phyloP scores from a whole-genome alignment of 1,140 invertebrate genomes.

The Zaprionus inermis region DNA sequence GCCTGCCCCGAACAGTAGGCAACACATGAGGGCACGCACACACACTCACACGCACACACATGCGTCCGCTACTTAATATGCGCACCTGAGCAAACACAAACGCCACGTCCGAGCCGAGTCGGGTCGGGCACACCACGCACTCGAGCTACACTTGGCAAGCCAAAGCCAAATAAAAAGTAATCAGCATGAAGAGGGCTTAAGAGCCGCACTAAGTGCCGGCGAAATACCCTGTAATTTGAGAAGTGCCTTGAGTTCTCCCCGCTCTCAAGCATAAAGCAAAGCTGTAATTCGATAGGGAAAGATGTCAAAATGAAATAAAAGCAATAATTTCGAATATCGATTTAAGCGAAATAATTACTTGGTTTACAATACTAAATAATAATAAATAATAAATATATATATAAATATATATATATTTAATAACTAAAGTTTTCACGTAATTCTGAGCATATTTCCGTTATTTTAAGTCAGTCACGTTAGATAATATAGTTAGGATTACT shows the following conservation, averaged over 20 bases:
- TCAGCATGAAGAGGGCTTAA: slow-evolving; percentile 2
- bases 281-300: not conserved
- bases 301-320: too few relatives aligned
- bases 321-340: too few relatives aligned
- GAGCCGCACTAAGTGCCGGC: not conserved
- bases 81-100: slow-evolving; percentile 68
- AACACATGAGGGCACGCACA: slow-evolving; percentile 26
- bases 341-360: too few relatives aligned
- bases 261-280: not conserved
- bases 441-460: not conserved
- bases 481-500: not conserved
- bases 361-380: too few relatives aligned
- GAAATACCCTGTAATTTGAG: slow-evolving; percentile 5
- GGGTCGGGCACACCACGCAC: slow-evolving; percentile 43
- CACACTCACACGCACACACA: slow-evolving; percentile 24
- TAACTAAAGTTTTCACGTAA: not conserved
- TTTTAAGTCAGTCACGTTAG: not conserved
- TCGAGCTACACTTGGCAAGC: slow-evolving; percentile 38
- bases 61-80: slow-evolving; percentile 74
- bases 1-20: slow-evolving; percentile 58
- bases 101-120: slow-evolving; percentile 38
- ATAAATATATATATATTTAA: not conserved
- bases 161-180: slow-evolving; percentile 32
- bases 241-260: not conserved
- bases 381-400: too few relatives aligned